Percentiles rank a stretch among this genome's conserved stretches.
phyloP scores from a whole-genome alignment of 2,113 vertebrate genomes.

The Burhinus bistriatus region DNA sequence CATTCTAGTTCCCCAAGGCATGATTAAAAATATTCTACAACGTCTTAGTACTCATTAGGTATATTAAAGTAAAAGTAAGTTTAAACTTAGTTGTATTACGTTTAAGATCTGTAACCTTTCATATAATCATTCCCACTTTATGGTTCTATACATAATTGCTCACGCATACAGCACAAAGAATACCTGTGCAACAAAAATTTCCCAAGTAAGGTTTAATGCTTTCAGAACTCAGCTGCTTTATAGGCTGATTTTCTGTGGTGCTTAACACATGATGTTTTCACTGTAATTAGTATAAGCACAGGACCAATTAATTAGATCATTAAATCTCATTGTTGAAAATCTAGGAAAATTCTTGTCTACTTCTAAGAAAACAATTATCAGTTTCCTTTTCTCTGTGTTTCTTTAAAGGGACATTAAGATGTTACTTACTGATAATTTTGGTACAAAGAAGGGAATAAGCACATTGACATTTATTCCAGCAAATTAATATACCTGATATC shows the following conservation, averaged over 20 bases:
- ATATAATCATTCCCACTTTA: background rate
- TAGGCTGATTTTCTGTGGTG: background rate
- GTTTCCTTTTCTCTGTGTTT: background rate
- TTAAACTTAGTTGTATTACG: background rate
- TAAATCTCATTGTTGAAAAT: background rate
- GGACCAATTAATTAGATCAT: background rate
- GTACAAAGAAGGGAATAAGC: background rate
- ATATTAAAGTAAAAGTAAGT: background rate
- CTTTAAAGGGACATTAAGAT: background rate
- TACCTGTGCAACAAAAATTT: background rate
- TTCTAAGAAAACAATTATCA: background rate
- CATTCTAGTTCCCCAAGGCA: background rate
- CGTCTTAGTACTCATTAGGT: background rate
- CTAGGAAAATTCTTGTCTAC: background rate
- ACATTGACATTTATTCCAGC: background rate
- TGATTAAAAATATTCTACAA: background rate
- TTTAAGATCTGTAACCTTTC: background rate
- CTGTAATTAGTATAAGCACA: background rate
- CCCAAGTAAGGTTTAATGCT: background rate
- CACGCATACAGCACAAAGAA: background rate
- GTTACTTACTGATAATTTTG: background rate
- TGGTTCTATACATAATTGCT: background rate
- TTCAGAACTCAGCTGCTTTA: background rate
- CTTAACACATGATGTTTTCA: background rate
- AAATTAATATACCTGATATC: background rate